Base-by-base conservation (phyloP, 2,888 invertebrate genomes). In the Lottia scabra region DNA sequence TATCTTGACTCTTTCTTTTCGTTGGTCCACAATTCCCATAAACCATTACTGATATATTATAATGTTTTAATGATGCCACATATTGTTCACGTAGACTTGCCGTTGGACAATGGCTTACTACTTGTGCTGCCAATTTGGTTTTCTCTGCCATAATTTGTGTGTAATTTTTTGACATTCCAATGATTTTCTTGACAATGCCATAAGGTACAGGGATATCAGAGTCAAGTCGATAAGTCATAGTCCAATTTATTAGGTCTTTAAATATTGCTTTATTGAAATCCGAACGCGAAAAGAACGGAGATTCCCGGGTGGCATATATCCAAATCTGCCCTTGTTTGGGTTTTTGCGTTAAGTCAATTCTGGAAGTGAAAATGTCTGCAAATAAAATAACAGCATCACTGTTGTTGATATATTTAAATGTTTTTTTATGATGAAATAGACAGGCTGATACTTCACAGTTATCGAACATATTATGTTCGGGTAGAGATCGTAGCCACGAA, bases 51-150 rank as follows among this genome's bases (percentile, higher is more conserved):
- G 73, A 38, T 10, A 82, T 68, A 66, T 76, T 71, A 30, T 30
- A 30, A 23, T 75, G 72, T 26, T 71, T 38, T 45, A 82, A 43
- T 16, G 71, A 45, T 12, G 71, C 10, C 2, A 77, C 78, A 66
- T 78, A 82, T 0, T 69, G 27, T 65, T 81, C 80, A 16, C 83
- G 62, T 19, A 68, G 70, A 23, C 79, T 71, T 1, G 27, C 43
- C 1, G 82, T 74, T 8, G 26, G 12, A 67, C 83, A 81, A 65
- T 82, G 75, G 45, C 80, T 81, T 0, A 81, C 82, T 69, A 81
- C 75, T 82, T 81, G 82, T 5, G 76, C 77, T 1, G 75, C 80
- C 5, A 63, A 16, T 46, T 75, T 75, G n/a, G 67, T 75, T 65
- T 78, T 78, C 19, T 38, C 30, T 27, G 65, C 67, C n/a, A 75